A percentile compares a stretch with the other conserved stretches of the same genome.
These are phyloP conservation scores for Xenentodon cancila DNA, from an alignment of 2,797 vertebrate species.

Conservation along the genomic window DNA sequence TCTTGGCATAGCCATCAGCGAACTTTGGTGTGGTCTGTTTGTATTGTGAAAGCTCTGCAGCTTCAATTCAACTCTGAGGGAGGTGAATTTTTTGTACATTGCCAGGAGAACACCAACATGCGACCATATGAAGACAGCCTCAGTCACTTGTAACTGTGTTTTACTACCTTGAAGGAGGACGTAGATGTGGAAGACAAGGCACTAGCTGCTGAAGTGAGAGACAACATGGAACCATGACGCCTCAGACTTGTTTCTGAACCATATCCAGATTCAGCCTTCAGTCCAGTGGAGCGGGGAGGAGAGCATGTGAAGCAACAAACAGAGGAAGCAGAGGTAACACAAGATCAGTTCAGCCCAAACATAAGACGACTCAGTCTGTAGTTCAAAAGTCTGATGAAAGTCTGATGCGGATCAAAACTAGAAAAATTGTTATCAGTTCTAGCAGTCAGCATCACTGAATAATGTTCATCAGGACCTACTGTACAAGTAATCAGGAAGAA, in stretches of 20 bases:
- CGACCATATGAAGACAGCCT: no score
- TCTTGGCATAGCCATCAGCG: no score
- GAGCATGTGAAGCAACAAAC: neutral
- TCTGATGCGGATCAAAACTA: slow-evolving; percentile 20
- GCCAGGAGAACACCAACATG: no score
- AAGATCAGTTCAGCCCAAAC: slow-evolving; percentile 6
- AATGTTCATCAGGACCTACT: slow-evolving; percentile 27
- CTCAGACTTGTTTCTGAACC: slow-evolving; percentile 95
- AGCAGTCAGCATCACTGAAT: slow-evolving; percentile 34
- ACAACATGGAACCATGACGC: slow-evolving; percentile 98
- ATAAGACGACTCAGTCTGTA: slow-evolving; percentile 1
- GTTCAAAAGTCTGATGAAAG: slow-evolving; percentile 14
- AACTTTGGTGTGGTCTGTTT: no score
- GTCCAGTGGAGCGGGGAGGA: slow-evolving; percentile 5
- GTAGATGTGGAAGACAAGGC: slow-evolving; percentile 95
- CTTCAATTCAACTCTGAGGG: no score
- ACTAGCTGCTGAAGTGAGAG: slow-evolving; percentile 95
- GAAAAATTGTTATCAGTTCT: slow-evolving; percentile 5
- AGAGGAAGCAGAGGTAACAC: slow-evolving; percentile 3
- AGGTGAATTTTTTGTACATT: no score
- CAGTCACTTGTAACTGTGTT: slow-evolving; percentile 12
- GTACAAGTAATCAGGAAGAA: slow-evolving; percentile 44
- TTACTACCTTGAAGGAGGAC: slow-evolving; percentile 97
- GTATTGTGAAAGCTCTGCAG: no score
- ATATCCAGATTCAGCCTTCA: slow-evolving; percentile 96